Evolutionary conservation across 2,797 vertebrate genomes (phyloP).

Genomic region (Parambassis ranga): DNA sequence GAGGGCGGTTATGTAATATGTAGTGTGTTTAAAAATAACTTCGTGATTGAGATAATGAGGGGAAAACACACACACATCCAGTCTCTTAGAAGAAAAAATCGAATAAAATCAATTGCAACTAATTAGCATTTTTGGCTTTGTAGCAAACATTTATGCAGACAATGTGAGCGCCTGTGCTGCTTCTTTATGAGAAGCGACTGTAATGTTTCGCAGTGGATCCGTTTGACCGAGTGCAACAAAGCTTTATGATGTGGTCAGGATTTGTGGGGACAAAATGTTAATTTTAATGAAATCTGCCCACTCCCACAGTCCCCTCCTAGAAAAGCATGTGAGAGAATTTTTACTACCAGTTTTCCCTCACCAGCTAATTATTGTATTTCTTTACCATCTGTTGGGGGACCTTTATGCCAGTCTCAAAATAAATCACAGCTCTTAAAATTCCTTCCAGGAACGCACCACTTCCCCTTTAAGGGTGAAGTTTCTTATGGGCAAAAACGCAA

Average conservation of each 20-base stretch:
- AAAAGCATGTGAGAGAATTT: slow-evolving; percentile 37
- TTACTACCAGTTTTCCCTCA: slow-evolving; percentile 35
- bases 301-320: slow-evolving; percentile 31
- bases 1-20: slow-evolving; percentile 44
- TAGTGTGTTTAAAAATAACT: slow-evolving; percentile 39
- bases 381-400: slow-evolving; percentile 48
- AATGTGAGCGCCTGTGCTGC: background rate
- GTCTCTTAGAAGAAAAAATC: background rate
- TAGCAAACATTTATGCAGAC: background rate
- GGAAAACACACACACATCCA: slow-evolving; percentile 1
- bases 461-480: background rate
- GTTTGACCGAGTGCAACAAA: background rate
- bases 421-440: slow-evolving; percentile 23
- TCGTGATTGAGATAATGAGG: slow-evolving; percentile 33
- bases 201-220: too few species aligned
- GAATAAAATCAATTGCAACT: background rate
- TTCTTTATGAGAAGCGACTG: too few species aligned
- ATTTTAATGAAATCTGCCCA: slow-evolving; percentile 40
- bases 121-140: background rate
- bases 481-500: background rate
- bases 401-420: slow-evolving; percentile 37
- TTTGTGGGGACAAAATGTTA: slow-evolving; percentile 24
- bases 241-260: background rate
- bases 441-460: background rate
- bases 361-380: slow-evolving; percentile 40